Evolutionary conservation across 2,888 invertebrate genomes (phyloP).

Genomic region (Drosophila bunnanda): DNA sequence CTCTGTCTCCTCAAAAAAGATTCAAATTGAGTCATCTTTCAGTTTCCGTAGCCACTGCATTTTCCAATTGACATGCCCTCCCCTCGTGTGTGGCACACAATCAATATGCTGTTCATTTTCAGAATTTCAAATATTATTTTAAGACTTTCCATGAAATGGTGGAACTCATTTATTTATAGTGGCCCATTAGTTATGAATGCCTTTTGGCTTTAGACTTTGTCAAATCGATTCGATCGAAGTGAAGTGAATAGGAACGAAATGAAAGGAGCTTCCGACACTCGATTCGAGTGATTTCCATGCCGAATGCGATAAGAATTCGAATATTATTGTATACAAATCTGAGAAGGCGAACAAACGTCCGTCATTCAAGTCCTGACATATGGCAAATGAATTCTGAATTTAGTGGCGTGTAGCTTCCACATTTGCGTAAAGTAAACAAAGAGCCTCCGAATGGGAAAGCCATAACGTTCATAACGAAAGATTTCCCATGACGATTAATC

Average conservation of each 20-base stretch:
- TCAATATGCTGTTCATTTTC: conserved; percentile 56
- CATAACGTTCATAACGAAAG: conserved; percentile 16
- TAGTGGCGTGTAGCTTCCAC: conserved; percentile 50
- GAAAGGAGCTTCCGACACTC: conserved; percentile 35
- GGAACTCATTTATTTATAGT: conserved; percentile 52
- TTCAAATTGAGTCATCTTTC: conserved; percentile 30
- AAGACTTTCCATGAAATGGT: conserved; percentile 34
- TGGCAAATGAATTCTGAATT: conserved; percentile 49
- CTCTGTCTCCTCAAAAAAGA: neutral
- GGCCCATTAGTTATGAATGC: conserved; percentile 37
- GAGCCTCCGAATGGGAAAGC: conserved; percentile 13
- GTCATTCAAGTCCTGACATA: conserved; percentile 62
- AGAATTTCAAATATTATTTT: conserved; percentile 45
- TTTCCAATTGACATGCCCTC: conserved; percentile 42
- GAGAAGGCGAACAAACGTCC: conserved; percentile 49
- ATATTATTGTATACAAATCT: conserved; percentile 32
- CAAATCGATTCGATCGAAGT: conserved; percentile 42
- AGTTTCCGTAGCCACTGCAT: conserved; percentile 11
- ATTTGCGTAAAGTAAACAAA: conserved; percentile 57
- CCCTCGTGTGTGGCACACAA: conserved; percentile 18
- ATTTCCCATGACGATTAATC: conserved; percentile 76
- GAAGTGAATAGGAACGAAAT: conserved; percentile 19
- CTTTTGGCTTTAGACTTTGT: conserved; percentile 49
- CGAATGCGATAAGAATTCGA: conserved; percentile 19
- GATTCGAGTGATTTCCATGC: conserved; percentile 17